These are phyloP conservation scores for Adrianichthys oophorus DNA, from an alignment of 2,797 vertebrate genomes.

Conservation along the genomic window DNA sequence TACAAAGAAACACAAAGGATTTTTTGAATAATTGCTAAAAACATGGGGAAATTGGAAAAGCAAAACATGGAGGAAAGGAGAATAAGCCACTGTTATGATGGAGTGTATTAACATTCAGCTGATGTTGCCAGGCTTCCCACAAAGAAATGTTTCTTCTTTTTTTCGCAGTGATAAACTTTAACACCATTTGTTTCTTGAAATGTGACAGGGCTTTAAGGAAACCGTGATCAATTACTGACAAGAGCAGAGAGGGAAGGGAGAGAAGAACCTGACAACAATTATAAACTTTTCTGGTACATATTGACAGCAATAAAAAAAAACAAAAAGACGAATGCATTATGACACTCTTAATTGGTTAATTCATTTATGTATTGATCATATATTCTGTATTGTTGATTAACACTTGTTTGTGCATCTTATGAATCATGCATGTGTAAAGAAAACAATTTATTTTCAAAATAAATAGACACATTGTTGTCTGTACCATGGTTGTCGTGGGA, in stretches of 20 bases:
- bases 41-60: constrained; percentile 25
- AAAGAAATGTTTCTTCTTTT: constrained; percentile 14
- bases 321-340: not conserved
- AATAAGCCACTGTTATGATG: constrained; percentile 47
- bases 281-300: not conserved
- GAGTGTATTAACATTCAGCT: constrained; percentile 61
- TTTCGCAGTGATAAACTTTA: constrained; percentile 54
- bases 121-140: constrained; percentile 33
- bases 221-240: constrained; percentile 48
- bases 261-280: not conserved
- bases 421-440: constrained; percentile 16
- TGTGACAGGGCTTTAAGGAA: constrained; percentile 31
- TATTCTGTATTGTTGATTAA: constrained; percentile 4
- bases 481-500: not conserved
- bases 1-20: constrained; percentile 32
- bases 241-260: constrained; percentile 12
- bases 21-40: constrained; percentile 46
- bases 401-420: constrained; percentile 11
- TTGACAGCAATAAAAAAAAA: constrained; percentile 5
- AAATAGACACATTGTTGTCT: constrained; percentile 1
- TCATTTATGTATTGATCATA: constrained; percentile 15
- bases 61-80: constrained; percentile 41
- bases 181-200: constrained; percentile 59
- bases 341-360: constrained; percentile 21
- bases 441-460: constrained; percentile 10